phyloP scores from a whole-genome alignment of 35 echinoderm and acorn worm species.

The Eucidaris tribuloides region DNA sequence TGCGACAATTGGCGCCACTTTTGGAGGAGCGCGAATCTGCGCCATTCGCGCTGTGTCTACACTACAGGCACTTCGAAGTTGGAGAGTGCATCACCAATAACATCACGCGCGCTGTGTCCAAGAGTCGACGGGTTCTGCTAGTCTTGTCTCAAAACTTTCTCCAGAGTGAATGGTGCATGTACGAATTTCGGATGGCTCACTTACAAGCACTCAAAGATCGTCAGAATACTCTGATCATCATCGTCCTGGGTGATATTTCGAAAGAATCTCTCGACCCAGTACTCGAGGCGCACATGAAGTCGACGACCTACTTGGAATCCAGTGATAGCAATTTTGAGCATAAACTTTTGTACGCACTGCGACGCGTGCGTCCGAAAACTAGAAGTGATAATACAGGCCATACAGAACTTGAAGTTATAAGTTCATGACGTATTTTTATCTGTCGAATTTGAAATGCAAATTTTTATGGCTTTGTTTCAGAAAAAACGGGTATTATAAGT shows the following conservation, averaged over 20 bases:
- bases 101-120: conserved; percentile 48
- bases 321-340: conserved; percentile 45
- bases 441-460: too few species aligned
- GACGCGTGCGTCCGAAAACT: neutral
- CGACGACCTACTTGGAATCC: conserved; percentile 53
- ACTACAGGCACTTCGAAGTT: conserved; percentile 56
- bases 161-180: conserved; percentile 73
- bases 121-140: conserved; percentile 45
- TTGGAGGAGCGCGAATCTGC: conserved; percentile 15
- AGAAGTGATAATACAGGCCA: too few species aligned
- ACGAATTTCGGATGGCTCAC: conserved; percentile 65
- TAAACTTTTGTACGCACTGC: neutral
- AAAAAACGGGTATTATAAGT: too few species aligned
- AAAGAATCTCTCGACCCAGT: conserved; percentile 33
- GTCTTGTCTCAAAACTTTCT: conserved; percentile 62
- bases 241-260: conserved; percentile 22
- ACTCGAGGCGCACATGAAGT: conserved; percentile 40
- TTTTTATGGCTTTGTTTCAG: too few species aligned
- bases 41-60: conserved; percentile 26
- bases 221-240: conserved; percentile 42
- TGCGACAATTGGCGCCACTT: conserved; percentile 26
- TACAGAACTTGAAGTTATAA: too few species aligned
- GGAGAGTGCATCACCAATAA: conserved; percentile 63
- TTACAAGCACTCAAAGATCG: conserved; percentile 49
- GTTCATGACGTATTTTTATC: too few species aligned